These are phyloP conservation scores for Danio jaintianensis DNA, from an alignment of 2,797 vertebrate genomes.

Conservation along the genomic window DNA sequence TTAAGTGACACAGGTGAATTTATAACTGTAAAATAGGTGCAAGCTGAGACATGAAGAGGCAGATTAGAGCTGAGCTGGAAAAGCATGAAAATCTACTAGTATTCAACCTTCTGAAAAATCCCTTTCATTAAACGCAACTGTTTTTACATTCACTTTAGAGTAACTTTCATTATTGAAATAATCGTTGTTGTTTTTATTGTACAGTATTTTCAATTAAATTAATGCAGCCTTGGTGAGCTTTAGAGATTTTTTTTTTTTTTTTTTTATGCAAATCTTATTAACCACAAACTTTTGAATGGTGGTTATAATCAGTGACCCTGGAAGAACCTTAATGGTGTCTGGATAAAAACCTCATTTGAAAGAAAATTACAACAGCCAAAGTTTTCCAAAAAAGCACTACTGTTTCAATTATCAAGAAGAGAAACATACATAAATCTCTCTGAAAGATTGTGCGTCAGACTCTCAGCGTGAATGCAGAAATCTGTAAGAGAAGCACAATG, in stretches of 20 bases:
- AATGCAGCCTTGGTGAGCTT: not conserved
- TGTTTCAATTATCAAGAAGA: not conserved
- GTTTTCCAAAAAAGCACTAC: not conserved
- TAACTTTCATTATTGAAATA: not conserved
- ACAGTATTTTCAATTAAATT: not conserved
- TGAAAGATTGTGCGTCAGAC: conserved; percentile 12
- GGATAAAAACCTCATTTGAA: not conserved
- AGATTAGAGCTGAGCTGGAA: conserved; percentile 18
- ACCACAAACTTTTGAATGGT: not conserved
- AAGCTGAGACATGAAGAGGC: conserved; percentile 34
- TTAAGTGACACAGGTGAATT: conserved; percentile 24
- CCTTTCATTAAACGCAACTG: conserved; percentile 2
- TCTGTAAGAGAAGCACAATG: not conserved
- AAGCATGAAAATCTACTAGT: conserved; percentile 22
- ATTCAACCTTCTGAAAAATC: conserved; percentile 18
- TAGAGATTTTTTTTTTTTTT: not conserved
- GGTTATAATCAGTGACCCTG: not conserved
- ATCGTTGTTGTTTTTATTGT: not conserved
- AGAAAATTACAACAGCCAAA: not conserved
- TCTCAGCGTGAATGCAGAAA: not conserved
- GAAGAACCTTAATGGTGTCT: not conserved
- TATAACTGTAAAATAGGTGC: conserved; percentile 20
- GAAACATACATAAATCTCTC: conserved; percentile 19
- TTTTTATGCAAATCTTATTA: not conserved
- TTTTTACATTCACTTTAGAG: conserved; percentile 7